phyloP scores from a whole-genome alignment of 2,888 invertebrate species.

The Ennomos quercinarius region DNA sequence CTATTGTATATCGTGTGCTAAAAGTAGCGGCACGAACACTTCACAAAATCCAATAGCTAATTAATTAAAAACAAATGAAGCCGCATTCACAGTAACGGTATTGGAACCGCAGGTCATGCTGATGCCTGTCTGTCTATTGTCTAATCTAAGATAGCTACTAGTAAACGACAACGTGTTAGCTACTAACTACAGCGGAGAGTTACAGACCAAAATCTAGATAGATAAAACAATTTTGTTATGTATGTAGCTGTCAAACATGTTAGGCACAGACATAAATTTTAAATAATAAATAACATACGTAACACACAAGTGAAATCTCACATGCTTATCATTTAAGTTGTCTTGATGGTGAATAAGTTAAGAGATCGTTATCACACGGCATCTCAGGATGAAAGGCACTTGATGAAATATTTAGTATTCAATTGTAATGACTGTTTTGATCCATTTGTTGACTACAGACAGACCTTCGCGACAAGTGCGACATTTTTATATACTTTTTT shows the following conservation, averaged over 20 bases:
- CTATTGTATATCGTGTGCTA: too few relatives aligned
- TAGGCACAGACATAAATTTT: conserved; percentile 1
- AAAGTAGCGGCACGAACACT: too few relatives aligned
- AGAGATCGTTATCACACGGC: conserved; percentile 28
- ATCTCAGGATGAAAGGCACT: conserved; percentile 13
- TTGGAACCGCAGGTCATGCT: too few relatives aligned
- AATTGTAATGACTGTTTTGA: conserved; percentile 5
- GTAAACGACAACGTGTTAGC: too few relatives aligned
- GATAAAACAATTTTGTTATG: conserved; percentile 17
- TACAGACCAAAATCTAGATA: too few relatives aligned
- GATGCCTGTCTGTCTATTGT: too few relatives aligned
- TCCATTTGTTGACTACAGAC: too few relatives aligned
- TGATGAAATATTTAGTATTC: conserved; percentile 16
- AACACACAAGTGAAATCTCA: conserved; percentile 31
- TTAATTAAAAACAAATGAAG: not conserved
- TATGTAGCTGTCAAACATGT: conserved; percentile 29
- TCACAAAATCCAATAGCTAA: not conserved
- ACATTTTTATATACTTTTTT: too few relatives aligned
- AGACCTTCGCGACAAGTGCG: too few relatives aligned
- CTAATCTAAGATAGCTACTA: too few relatives aligned
- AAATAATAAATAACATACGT: conserved; percentile 5
- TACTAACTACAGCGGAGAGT: too few relatives aligned
- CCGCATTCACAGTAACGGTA: too few relatives aligned
- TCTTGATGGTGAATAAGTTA: conserved; percentile 26
- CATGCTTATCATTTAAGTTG: conserved; percentile 29